A percentile compares a stretch with the other conserved stretches of the same genome.
These are phyloP conservation scores for Tubulanus polymorphus DNA, from an alignment of 2,888 invertebrate genomes.

Conservation along the genomic window DNA sequence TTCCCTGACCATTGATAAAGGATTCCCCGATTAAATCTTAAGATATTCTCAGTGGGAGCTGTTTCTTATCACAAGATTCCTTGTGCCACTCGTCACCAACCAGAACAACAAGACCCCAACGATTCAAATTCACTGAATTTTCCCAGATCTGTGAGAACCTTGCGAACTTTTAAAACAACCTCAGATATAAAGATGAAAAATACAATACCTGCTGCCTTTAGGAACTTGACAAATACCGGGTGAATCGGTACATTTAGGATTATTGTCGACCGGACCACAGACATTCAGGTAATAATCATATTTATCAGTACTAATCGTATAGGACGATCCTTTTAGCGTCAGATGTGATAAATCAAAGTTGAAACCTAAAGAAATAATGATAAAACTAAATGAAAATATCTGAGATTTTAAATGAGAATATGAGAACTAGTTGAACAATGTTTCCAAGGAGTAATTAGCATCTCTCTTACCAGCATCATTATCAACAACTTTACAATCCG, in stretches of 20 bases:
- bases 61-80: no score
- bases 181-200: no score
- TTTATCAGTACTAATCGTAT: slow-evolving; percentile 18
- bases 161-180: no score
- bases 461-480: slow-evolving; percentile 26
- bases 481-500: slow-evolving; percentile 31
- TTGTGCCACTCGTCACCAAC: no score
- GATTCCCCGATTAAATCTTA: no score
- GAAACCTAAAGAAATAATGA: slow-evolving; percentile 24
- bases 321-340: slow-evolving; percentile 20
- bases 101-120: no score
- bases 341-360: slow-evolving; percentile 38
- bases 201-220: no score
- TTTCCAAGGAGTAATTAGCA: neutral
- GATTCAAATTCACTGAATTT: no score
- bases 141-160: no score
- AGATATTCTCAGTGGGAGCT: no score
- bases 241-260: slow-evolving; percentile 25
- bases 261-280: slow-evolving; percentile 30
- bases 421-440: neutral
- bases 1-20: no score
- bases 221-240: slow-evolving; percentile 43
- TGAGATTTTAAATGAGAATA: neutral
- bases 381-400: neutral
- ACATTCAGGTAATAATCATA: slow-evolving; percentile 42